A percentile compares a stretch with the other conserved stretches of the same genome.
Evolutionary conservation across 2,113 vertebrate genomes (phyloP).

Genomic region (Lagopus muta): DNA sequence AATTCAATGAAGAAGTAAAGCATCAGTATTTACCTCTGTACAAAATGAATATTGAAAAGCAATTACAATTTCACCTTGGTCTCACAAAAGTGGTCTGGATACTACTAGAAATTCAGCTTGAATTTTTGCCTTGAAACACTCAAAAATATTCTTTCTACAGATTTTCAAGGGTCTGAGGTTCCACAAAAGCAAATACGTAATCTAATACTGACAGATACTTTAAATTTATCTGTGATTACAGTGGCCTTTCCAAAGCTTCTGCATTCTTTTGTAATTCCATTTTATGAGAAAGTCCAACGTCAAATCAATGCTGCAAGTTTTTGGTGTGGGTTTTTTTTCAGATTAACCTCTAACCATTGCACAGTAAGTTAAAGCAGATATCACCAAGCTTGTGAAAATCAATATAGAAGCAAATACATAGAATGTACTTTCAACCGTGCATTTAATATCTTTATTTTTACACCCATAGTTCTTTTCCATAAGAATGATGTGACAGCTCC

Average conservation of each 20-base stretch:
- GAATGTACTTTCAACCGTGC: neutral
- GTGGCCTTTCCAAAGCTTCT: neutral
- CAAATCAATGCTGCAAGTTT: neutral
- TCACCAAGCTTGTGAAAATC: neutral
- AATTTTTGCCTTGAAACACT: neutral
- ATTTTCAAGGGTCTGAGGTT: neutral
- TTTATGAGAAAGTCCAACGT: neutral
- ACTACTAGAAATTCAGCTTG: neutral
- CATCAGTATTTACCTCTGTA: neutral
- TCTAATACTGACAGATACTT: neutral
- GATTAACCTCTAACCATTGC: neutral
- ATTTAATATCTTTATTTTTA: neutral
- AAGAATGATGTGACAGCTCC: neutral
- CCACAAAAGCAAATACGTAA: neutral
- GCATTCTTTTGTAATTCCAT: neutral
- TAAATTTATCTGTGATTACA: neutral
- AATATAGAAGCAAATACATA: neutral
- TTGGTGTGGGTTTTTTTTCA: neutral
- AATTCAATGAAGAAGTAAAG: neutral
- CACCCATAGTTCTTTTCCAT: neutral
- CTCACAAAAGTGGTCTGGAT: neutral
- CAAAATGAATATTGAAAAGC: neutral
- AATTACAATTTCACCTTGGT: neutral
- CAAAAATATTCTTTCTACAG: neutral
- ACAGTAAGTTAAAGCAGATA: neutral